A percentile compares a stretch with the other conserved stretches of the same genome.
Evolutionary conservation across 1,140 invertebrate species (phyloP).

Genomic region (Drosophila yakuba): DNA sequence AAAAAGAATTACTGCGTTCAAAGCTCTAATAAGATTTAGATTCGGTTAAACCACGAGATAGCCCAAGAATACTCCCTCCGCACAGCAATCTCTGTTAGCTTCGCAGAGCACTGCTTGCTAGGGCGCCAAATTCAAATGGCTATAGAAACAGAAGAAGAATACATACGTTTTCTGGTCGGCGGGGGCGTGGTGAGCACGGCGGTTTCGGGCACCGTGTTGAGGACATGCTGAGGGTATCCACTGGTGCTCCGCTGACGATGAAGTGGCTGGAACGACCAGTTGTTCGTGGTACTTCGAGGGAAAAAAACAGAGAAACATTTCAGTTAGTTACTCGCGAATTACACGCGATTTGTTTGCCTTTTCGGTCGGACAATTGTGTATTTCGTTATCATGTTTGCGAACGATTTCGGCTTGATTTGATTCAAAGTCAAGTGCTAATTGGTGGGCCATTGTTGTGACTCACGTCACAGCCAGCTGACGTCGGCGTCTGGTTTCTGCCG

Average conservation of each 20-base stretch:
- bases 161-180: slow-evolving; percentile 67
- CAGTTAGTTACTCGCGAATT: slow-evolving; percentile 47
- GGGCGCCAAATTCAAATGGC: slow-evolving; percentile 16
- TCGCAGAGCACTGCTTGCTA: neutral
- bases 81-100: neutral
- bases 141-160: neutral
- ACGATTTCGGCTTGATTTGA: slow-evolving; percentile 77
- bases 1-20: too few species aligned
- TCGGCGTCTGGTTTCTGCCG: slow-evolving; percentile 43
- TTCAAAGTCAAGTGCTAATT: slow-evolving; percentile 75
- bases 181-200: slow-evolving; percentile 65
- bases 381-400: slow-evolving; percentile 68
- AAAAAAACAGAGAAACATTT: slow-evolving; percentile 25
- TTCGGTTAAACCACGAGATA: neutral
- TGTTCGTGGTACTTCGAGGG: slow-evolving; percentile 50
- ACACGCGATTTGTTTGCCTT: slow-evolving; percentile 50
- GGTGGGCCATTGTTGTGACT: slow-evolving; percentile 60
- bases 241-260: slow-evolving; percentile 61
- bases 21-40: neutral
- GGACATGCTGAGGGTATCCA: slow-evolving; percentile 65
- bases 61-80: too few species aligned
- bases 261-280: slow-evolving; percentile 77
- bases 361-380: slow-evolving; percentile 6
- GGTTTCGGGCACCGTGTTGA: slow-evolving; percentile 69
- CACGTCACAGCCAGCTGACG: slow-evolving; percentile 47